phyloP scores from a whole-genome alignment of 2,888 invertebrate genomes.

The Unio delphinus region DNA sequence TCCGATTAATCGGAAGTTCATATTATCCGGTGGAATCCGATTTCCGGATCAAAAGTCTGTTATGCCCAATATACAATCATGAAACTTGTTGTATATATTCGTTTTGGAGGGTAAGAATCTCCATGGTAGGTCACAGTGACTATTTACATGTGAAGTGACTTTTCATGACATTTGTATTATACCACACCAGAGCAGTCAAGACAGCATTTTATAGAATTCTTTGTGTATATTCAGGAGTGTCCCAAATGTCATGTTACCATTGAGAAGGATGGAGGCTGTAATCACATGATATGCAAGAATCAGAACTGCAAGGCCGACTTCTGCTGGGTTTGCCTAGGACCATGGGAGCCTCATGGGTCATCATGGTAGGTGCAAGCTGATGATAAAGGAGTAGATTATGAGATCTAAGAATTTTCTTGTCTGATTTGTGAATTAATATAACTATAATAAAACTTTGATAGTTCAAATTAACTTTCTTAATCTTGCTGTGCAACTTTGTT shows the following conservation, averaged over 20 bases:
- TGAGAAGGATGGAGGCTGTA: conserved; percentile 93
- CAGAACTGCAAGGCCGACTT: conserved; percentile 98
- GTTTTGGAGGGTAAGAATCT: no score
- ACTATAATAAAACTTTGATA: not conserved
- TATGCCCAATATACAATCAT: no score
- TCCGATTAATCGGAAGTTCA: no score
- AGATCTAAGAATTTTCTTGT: not conserved
- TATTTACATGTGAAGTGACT: no score
- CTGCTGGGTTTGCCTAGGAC: conserved; percentile 99
- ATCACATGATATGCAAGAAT: conserved; percentile 99
- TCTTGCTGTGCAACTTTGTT: no score
- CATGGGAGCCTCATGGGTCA: conserved; percentile 98
- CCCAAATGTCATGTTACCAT: conserved; percentile 92
- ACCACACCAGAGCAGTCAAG: no score
- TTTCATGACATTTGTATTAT: no score
- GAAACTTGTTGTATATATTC: no score
- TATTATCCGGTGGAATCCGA: no score
- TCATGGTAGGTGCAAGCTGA: conserved; percentile 79
- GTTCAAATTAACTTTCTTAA: no score
- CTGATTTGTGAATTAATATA: not conserved
- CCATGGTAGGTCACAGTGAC: no score
- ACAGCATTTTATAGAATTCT: not conserved
- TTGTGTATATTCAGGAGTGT: conserved; percentile 79
- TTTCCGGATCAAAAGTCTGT: no score
- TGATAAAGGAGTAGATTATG: not conserved